Conservation (phyloP, 2,888 invertebrate genomes). For the Conomelus anceps region DNA sequence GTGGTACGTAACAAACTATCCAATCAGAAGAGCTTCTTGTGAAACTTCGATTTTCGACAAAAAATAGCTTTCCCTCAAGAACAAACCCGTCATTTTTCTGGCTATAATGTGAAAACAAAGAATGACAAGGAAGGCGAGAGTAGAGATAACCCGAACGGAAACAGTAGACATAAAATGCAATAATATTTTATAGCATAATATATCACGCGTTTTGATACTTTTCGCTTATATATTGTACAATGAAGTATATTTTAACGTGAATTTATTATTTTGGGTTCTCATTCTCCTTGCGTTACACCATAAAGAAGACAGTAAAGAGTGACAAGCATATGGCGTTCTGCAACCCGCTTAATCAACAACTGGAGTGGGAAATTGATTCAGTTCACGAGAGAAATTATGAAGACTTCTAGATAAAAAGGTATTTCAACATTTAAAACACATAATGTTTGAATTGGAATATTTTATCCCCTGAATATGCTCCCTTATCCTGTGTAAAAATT, state of each 20-base stretch:
- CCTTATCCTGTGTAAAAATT: too few relatives aligned
- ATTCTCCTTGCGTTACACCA: neutral
- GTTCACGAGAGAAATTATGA: too few relatives aligned
- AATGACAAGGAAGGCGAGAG: neutral
- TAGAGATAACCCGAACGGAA: neutral
- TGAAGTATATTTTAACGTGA: neutral
- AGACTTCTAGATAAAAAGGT: too few relatives aligned
- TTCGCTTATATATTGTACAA: neutral
- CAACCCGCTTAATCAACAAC: neutral
- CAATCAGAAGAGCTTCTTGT: neutral
- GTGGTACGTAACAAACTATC: neutral
- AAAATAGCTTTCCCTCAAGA: neutral
- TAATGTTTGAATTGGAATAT: too few relatives aligned
- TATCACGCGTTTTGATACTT: neutral
- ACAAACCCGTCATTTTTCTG: neutral
- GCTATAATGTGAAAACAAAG: neutral
- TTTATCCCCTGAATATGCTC: too few relatives aligned
- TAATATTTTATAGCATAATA: neutral
- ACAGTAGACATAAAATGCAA: neutral
- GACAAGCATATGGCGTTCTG: neutral
- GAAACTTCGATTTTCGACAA: neutral
- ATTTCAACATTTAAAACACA: too few relatives aligned
- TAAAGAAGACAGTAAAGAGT: neutral
- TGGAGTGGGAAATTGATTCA: neutral
- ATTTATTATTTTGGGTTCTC: neutral